phyloP scores from a whole-genome alignment of 2,797 vertebrate species.

The Eutrigla gurnardus region DNA sequence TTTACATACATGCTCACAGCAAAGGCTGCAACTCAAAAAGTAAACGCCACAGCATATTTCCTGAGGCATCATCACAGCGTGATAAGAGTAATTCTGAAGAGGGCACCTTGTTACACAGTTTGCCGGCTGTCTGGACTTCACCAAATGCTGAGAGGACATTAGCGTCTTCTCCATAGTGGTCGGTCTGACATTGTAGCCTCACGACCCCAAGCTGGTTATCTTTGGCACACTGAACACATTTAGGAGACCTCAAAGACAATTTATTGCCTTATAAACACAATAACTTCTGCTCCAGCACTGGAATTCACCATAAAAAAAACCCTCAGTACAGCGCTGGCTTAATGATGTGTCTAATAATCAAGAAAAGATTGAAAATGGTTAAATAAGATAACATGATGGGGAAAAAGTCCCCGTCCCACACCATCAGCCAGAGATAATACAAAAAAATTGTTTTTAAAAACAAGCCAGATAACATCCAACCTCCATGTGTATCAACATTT shows the following conservation, averaged over 20 bases:
- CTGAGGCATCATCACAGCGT: background rate
- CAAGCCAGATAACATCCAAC: constrained; percentile 26
- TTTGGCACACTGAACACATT: background rate
- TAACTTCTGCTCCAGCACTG: background rate
- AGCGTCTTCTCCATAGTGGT: background rate
- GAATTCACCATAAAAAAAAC: background rate
- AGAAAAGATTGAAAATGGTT: background rate
- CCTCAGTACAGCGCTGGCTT: background rate
- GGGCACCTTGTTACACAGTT: background rate
- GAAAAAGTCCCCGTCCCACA: background rate
- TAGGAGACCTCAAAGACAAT: background rate
- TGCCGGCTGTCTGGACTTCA: background rate
- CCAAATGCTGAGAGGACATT: constrained; percentile 3
- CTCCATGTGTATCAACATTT: constrained; percentile 13
- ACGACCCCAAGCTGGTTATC: background rate
- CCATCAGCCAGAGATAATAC: constrained; percentile 13
- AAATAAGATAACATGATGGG: background rate
- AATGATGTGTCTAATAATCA: background rate
- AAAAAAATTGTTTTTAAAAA: constrained; percentile 4
- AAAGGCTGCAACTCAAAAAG: background rate
- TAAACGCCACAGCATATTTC: background rate
- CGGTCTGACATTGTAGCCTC: background rate
- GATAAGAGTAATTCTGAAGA: background rate
- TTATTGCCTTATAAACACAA: background rate
- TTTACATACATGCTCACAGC: background rate